These are phyloP conservation scores for Palythoa grandis DNA, from an alignment of 92 coral and sea anemone species.

Conservation along the genomic window DNA sequence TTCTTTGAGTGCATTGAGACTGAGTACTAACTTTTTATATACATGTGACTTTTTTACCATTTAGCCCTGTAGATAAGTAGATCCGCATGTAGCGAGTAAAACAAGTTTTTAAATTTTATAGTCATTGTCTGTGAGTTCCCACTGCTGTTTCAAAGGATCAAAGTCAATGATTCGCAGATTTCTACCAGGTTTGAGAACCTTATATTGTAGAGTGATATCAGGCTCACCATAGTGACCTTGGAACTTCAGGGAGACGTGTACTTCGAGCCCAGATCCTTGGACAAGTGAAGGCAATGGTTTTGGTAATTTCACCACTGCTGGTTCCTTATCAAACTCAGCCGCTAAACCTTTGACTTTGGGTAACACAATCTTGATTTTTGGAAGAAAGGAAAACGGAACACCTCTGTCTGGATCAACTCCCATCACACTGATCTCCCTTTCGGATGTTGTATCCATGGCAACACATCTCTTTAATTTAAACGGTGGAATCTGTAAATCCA, in stretches of 20 bases:
- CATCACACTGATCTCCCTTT: conserved; percentile 41
- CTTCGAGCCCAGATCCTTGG: conserved; percentile 43
- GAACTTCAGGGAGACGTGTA: conserved; percentile 53
- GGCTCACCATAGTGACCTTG: conserved; percentile 79
- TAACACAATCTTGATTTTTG: conserved; percentile 39
- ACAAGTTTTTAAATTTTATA: not conserved
- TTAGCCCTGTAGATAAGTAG: not conserved
- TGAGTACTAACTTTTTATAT: too few relatives aligned
- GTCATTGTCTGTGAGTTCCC: conserved; percentile 21
- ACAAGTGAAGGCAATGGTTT: conserved; percentile 21
- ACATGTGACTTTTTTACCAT: not conserved
- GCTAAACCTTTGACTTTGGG: conserved; percentile 26
- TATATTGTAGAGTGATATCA: conserved; percentile 53
- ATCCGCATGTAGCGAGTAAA: not conserved
- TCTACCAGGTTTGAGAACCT: conserved; percentile 38
- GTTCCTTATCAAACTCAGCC: conserved; percentile 35
- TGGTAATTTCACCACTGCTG: conserved; percentile 45
- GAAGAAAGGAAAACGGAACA: conserved; percentile 64
- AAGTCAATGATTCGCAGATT: conserved; percentile 37
- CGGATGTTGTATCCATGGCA: conserved; percentile 49
- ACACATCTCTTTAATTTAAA: conserved; percentile 62
- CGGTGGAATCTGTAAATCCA: conserved; percentile 64
- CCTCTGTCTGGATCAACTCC: conserved; percentile 60
- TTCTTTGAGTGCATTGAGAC: too few relatives aligned
- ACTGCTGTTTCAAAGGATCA: conserved; percentile 17